Conservation (phyloP, 2,113 vertebrate genomes). For the Oostethus manadensis region DNA sequence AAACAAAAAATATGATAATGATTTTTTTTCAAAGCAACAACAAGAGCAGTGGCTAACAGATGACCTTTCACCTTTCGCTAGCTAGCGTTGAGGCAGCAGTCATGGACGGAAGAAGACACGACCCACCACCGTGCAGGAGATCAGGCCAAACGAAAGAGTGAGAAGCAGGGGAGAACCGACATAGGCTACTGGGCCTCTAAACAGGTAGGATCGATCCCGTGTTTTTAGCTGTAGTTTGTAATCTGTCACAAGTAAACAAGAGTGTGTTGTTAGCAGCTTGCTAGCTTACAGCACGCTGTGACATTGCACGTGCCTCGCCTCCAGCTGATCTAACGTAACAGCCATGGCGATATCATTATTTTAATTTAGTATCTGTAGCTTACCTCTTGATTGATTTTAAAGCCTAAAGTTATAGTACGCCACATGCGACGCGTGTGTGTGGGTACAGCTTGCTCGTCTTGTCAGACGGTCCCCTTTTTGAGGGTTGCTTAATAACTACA, state of each 20-base stretch:
- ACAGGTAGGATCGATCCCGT: slow-evolving; percentile 10
- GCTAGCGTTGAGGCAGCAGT: slow-evolving; percentile 12
- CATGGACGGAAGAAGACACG: slow-evolving; percentile 42
- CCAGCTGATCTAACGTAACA: no score
- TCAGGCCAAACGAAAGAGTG: slow-evolving; percentile 14
- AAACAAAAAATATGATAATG: background rate
- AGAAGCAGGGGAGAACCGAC: slow-evolving; percentile 1
- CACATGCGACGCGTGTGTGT: background rate
- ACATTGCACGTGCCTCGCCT: slow-evolving; percentile 43
- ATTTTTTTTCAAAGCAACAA: no score
- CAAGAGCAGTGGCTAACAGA: background rate
- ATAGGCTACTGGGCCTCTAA: background rate
- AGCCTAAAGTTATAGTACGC: no score
- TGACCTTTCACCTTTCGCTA: slow-evolving; percentile 44
- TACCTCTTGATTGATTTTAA: no score
- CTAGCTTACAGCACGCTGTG: background rate
- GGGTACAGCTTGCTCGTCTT: no score
- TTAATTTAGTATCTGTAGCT: no score
- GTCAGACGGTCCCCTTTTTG: no score
- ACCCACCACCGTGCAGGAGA: slow-evolving; percentile 12
- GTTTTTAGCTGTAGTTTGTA: background rate
- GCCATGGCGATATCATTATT: no score
- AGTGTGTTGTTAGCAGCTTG: slow-evolving; percentile 9
- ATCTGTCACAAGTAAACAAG: background rate
- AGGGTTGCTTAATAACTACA: no score